These are phyloP conservation scores for Pitta sordida DNA, from an alignment of 2,113 vertebrate species.

Conservation along the genomic window DNA sequence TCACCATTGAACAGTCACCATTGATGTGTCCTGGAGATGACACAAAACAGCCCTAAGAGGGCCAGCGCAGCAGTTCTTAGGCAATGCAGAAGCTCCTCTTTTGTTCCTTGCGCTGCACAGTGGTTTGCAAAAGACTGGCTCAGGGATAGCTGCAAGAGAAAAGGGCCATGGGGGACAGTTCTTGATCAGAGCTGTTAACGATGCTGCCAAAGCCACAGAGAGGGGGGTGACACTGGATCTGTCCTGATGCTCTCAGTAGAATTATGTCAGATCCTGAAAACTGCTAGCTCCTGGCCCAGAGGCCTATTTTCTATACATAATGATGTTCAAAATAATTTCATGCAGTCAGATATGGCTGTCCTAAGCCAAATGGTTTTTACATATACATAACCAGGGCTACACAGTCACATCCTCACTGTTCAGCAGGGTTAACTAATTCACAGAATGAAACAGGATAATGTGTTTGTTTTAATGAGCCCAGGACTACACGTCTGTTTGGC, in stretches of 20 bases:
- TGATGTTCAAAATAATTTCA: background rate
- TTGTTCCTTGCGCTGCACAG: background rate
- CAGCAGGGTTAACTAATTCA: background rate
- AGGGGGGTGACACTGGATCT: background rate
- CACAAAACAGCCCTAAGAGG: background rate
- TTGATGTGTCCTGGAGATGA: background rate
- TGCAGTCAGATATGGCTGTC: background rate
- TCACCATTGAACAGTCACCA: fast-evolving
- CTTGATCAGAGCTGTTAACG: background rate
- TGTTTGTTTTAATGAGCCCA: background rate
- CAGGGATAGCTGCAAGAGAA: background rate
- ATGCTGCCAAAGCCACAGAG: background rate
- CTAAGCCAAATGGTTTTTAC: background rate
- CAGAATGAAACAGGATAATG: background rate
- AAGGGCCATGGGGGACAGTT: background rate
- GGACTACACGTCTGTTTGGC: background rate
- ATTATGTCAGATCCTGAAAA: background rate
- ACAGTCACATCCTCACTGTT: background rate
- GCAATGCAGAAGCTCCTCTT: background rate
- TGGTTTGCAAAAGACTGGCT: background rate
- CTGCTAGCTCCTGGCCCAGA: background rate
- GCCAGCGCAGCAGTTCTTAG: background rate
- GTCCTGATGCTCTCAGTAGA: background rate
- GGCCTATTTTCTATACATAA: background rate
- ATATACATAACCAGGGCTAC: background rate